Percentiles rank a stretch among this genome's conserved stretches.
These are phyloP conservation scores for Caradrina kadenii DNA, from an alignment of 2,888 invertebrate genomes.

Conservation along the genomic window DNA sequence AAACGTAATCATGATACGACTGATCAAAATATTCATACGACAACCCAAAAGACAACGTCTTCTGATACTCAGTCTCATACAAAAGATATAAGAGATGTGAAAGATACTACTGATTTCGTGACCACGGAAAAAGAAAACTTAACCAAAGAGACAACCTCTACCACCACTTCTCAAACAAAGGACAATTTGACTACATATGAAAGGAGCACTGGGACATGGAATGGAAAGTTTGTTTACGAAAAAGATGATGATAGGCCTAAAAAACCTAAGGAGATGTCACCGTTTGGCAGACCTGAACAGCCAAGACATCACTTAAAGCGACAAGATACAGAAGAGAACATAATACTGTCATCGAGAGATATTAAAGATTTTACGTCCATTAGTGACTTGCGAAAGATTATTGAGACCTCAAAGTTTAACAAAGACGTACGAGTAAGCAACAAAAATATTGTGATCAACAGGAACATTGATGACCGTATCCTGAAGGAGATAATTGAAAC, in stretches of 20 bases:
- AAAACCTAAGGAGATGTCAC: conserved; percentile 84
- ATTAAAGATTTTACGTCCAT: conserved; percentile 89
- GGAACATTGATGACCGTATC: conserved; percentile 86
- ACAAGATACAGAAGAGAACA: conserved; percentile 88
- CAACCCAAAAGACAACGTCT: conserved; percentile 72
- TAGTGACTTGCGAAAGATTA: conserved; percentile 86
- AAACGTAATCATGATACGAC: conserved; percentile 74
- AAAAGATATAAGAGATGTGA: conserved; percentile 76
- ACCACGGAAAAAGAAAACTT: conserved; percentile 87
- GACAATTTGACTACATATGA: conserved; percentile 86
- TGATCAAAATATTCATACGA: conserved; percentile 71
- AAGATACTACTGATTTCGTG: conserved; percentile 80
- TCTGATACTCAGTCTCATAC: conserved; percentile 73
- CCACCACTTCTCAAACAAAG: conserved; percentile 79
- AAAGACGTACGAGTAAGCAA: conserved; percentile 87
- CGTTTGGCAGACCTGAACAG: conserved; percentile 83
- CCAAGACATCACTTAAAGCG: conserved; percentile 85
- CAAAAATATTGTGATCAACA: conserved; percentile 86
- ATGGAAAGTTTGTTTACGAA: conserved; percentile 90
- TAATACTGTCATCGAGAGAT: conserved; percentile 86
- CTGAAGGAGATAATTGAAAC: conserved; percentile 88
- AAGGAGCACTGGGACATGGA: conserved; percentile 89
- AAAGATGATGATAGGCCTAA: conserved; percentile 85
- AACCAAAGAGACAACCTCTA: conserved; percentile 82
- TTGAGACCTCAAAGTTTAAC: conserved; percentile 83